Evolutionary conservation across 2,888 invertebrate species (phyloP).

Genomic region (Beris chalybata): DNA sequence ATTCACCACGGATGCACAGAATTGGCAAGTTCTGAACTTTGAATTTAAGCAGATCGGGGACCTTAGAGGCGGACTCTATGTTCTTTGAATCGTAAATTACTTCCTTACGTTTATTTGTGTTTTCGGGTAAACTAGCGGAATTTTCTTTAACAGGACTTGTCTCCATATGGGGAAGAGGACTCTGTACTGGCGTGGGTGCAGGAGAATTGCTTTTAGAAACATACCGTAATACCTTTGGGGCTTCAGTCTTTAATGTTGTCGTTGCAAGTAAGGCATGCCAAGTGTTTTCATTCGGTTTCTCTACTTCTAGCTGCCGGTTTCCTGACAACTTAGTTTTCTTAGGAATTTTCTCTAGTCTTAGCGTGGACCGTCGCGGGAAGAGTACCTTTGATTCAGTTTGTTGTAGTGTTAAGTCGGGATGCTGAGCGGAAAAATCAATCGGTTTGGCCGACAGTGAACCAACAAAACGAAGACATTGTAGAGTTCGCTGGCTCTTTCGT

Average conservation of each 20-base stretch:
- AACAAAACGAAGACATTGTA: neutral
- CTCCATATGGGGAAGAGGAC: no score
- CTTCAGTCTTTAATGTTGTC: no score
- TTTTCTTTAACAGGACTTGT: neutral
- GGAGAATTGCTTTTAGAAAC: no score
- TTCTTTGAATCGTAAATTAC: neutral
- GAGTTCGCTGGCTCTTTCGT: no score
- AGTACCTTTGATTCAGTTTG: neutral
- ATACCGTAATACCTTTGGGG: no score
- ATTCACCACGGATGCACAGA: slow-evolving; percentile 11
- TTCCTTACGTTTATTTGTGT: neutral
- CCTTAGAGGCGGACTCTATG: neutral
- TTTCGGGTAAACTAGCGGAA: neutral
- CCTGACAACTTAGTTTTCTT: no score
- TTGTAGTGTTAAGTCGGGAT: neutral
- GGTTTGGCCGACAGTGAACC: neutral
- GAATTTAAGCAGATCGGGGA: neutral
- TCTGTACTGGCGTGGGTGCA: no score
- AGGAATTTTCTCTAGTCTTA: no score
- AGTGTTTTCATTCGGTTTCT: no score
- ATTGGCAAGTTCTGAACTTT: slow-evolving; percentile 10
- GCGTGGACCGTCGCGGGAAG: no score
- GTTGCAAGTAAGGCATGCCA: no score
- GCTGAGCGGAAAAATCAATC: slow-evolving; percentile 2
- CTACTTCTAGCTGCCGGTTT: no score